Conservation (phyloP, 2,797 vertebrate genomes). For the Ctenochaetus hawaiiensis region DNA sequence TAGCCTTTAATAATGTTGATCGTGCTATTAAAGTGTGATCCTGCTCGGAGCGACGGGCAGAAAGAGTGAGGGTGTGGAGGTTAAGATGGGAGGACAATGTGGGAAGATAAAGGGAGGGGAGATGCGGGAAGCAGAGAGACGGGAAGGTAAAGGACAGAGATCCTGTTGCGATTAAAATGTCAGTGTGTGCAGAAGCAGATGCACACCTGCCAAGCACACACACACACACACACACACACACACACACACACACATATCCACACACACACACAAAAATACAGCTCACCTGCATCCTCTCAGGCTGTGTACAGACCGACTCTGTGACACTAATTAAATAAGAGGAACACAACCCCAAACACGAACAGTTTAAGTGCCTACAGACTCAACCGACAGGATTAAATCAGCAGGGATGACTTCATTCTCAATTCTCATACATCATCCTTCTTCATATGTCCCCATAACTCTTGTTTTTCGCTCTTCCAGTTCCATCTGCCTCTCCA, state of each 20-base stretch:
- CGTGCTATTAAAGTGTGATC: constrained; percentile 36
- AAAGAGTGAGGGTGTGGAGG: constrained; percentile 41
- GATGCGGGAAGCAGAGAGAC: constrained; percentile 26
- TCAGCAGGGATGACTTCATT: constrained; percentile 40
- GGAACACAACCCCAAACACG: constrained; percentile 47
- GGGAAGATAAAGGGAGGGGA: constrained; percentile 39
- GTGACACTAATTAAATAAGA: constrained; percentile 60
- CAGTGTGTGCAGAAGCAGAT: constrained; percentile 55
- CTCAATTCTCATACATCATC: constrained; percentile 29
- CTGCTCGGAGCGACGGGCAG: constrained; percentile 19
- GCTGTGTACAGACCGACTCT: constrained; percentile 34
- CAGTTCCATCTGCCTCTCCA: constrained; percentile 25
- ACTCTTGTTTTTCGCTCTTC: constrained; percentile 12
- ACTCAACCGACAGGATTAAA: constrained; percentile 36
- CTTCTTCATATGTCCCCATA: constrained; percentile 23
- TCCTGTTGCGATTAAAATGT: constrained; percentile 77
- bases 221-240: constrained; percentile 32
- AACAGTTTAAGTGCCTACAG: constrained; percentile 13
- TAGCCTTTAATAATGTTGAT: constrained; percentile 58
- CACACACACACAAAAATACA: constrained; percentile 19
- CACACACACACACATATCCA: constrained; percentile 22
- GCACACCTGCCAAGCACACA: constrained; percentile 46
- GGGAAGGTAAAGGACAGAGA: constrained; percentile 52
- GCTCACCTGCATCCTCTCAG: constrained; percentile 44
- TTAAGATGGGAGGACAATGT: constrained; percentile 28